These are phyloP conservation scores for Erythrocercus mccallii DNA, from an alignment of 2,113 vertebrate genomes.

Conservation along the genomic window DNA sequence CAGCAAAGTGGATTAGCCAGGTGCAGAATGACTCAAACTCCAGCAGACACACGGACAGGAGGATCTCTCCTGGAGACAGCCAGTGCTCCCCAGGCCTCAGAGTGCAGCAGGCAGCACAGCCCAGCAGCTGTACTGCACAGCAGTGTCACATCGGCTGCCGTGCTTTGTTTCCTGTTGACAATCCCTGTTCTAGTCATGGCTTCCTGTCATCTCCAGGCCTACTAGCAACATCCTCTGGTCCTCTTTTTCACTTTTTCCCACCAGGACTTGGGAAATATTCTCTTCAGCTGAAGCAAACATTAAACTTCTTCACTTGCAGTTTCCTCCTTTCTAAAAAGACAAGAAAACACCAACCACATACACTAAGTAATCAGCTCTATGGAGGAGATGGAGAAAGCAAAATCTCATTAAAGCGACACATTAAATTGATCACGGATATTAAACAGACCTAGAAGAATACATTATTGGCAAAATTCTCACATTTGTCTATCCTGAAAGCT, in stretches of 20 bases:
- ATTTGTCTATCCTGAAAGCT: constrained; percentile 14
- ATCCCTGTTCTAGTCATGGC: background rate
- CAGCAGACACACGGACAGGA: background rate
- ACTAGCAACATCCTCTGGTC: background rate
- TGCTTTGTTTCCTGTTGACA: constrained; percentile 39
- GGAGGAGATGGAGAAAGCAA: constrained; percentile 33
- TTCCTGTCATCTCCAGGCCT: constrained; percentile 23
- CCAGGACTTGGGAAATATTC: background rate
- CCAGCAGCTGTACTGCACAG: background rate
- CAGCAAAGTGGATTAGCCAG: background rate
- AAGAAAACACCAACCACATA: background rate
- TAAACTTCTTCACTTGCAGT: constrained; percentile 2
- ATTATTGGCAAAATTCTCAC: constrained; percentile 41
- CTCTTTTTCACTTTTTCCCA: background rate
- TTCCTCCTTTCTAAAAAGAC: constrained; percentile 12
- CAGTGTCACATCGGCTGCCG: background rate
- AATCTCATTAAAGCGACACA: constrained; percentile 39
- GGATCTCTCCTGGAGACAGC: background rate
- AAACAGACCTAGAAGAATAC: constrained; percentile 28
- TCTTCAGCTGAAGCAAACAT: constrained; percentile 6
- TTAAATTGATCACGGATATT: constrained; percentile 41
- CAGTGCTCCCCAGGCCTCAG: background rate
- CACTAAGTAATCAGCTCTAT: constrained; percentile 18
- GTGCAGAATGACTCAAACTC: background rate
- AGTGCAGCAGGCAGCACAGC: background rate